phyloP scores from a whole-genome alignment of 2,888 invertebrate genomes.

The Temnothorax unifasciatus region DNA sequence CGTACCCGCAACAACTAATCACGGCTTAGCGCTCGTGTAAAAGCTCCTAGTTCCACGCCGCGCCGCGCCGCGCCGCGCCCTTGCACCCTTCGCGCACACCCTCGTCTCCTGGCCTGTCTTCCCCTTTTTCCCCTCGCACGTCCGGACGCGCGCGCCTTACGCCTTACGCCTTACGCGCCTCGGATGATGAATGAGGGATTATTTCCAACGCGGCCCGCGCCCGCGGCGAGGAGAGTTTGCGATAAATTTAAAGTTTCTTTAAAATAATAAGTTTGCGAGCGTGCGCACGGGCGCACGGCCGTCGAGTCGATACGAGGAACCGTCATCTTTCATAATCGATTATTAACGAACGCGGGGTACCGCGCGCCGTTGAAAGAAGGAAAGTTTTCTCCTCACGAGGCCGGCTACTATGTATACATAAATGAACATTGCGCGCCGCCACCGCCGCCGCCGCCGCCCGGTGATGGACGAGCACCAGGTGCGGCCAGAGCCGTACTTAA shows the following conservation, averaged over 20 bases:
- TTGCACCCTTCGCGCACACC: slow-evolving; percentile 16
- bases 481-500: slow-evolving; percentile 76
- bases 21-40: slow-evolving; percentile 74
- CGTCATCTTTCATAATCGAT: slow-evolving; percentile 83
- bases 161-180: slow-evolving; percentile 62
- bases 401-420: slow-evolving; percentile 69
- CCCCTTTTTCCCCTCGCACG: slow-evolving; percentile 15
- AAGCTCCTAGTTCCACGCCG: slow-evolving; percentile 39
- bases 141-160: slow-evolving; percentile 47
- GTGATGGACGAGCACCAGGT: slow-evolving; percentile 80
- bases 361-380: slow-evolving; percentile 68
- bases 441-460: slow-evolving; percentile 42
- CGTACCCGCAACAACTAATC: slow-evolving; percentile 78
- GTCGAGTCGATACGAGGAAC: slow-evolving; percentile 77
- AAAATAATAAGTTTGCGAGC: slow-evolving; percentile 79
- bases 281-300: slow-evolving; percentile 54
- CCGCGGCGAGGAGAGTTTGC: slow-evolving; percentile 76
- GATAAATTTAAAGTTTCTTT: slow-evolving; percentile 83
- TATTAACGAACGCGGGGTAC: slow-evolving; percentile 80
- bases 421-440: slow-evolving; percentile 69
- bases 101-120: slow-evolving; percentile 23
- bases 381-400: slow-evolving; percentile 73
- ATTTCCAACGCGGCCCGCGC: slow-evolving; percentile 72
- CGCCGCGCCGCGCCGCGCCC: not conserved
- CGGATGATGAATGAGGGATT: slow-evolving; percentile 83